phyloP scores from a whole-genome alignment of 2,797 vertebrate species.

The Acanthis flammea region DNA sequence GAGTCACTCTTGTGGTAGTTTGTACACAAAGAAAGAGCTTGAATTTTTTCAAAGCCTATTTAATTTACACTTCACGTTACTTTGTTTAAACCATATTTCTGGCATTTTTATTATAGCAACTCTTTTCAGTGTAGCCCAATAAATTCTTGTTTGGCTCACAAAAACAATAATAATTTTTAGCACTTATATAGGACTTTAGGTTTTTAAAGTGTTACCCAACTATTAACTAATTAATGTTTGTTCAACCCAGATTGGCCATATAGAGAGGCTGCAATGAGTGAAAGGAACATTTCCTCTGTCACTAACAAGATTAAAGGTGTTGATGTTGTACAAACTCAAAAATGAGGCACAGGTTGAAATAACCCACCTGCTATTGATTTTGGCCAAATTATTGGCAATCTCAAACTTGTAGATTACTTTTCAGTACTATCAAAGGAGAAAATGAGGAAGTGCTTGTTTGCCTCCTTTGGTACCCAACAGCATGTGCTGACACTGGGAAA shows the following conservation, averaged over 20 bases:
- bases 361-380: constrained; percentile 59
- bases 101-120: constrained; percentile 24
- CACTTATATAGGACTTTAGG: neutral
- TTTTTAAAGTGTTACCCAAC: constrained; percentile 14
- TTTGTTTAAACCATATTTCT: constrained; percentile 38
- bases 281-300: neutral
- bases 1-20: constrained; percentile 10
- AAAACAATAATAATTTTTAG: constrained; percentile 33
- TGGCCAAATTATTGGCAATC: constrained; percentile 24
- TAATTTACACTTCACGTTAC: constrained; percentile 44
- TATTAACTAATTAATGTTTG: constrained; percentile 38
- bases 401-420: constrained; percentile 42
- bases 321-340: constrained; percentile 65
- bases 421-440: neutral
- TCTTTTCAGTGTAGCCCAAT: constrained; percentile 19
- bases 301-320: constrained; percentile 56
- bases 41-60: constrained; percentile 36
- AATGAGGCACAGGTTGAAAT: constrained; percentile 59
- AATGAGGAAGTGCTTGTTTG: neutral
- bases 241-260: neutral
- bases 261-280: constrained; percentile 26
- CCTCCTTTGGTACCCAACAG: neutral
- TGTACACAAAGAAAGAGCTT: constrained; percentile 18
- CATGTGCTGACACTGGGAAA: neutral
- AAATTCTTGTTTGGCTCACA: constrained; percentile 30